Base-by-base conservation (phyloP, 2,888 invertebrate species). In the Acleris emargana region DNA sequence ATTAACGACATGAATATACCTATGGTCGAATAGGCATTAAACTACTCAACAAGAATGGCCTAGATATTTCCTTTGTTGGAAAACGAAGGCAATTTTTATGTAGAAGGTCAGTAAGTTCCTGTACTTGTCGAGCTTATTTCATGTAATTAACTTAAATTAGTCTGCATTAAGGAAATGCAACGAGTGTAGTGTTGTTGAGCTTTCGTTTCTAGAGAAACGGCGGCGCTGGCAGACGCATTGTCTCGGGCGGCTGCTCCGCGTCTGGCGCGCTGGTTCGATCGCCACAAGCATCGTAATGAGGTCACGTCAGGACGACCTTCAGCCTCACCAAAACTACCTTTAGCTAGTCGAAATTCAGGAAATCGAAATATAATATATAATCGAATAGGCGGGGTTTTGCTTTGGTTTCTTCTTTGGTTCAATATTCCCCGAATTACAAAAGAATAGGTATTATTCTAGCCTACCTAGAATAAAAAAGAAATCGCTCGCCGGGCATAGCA, bases 271-370 rank as follows among this genome's bases (percentile, higher is more conserved):
- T 75, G 72, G 73, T 74, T 78, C 74, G 76, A 77, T 78, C 74
- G 74, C 75, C 76, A 79, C 78, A 72, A 76, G 73, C 73, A 72
- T 75, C 74, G 77, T 77, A 82, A 80, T 76, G 74, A 71, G 84
- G 84, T 81, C 83, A 81, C 81, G 78, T 79, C 76, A 69, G 76
- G 69, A 71, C 73, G 78, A 80, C 83, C 82, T 82, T 83, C 79
- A 59, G 58, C 52, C 18, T 17, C 51, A 18, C n/a, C 17, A 50
- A 43, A 42, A 51, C 20, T n/a, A 22, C 49, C 7, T 17, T 38
- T 11, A 64, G 59, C 54, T 32, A 22, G 53, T 32, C 32, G 52
- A 25, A 28, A 42, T 18, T 42, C 13, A 54, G 54, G 32, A 38
- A 54, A 38, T 54, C 53, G 20, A n/a, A n/a, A n/a, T n/a, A n/a